Evolutionary conservation across 2,888 invertebrate genomes (phyloP).

Genomic region (Nemoura dubitans): DNA sequence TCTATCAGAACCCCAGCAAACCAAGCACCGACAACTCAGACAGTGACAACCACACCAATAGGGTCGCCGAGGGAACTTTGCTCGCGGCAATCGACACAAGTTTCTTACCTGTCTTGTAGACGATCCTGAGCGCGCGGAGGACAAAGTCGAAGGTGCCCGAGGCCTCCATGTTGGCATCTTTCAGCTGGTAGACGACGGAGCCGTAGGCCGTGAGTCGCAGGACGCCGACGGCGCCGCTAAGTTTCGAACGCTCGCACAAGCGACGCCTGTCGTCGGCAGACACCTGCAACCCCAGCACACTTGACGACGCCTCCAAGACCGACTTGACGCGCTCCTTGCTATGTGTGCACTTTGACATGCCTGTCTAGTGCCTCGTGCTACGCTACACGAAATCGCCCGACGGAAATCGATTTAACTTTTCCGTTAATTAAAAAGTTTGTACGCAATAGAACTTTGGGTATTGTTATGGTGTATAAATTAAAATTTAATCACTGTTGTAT

Average conservation of each 20-base stretch:
- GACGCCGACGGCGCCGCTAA: conserved; percentile 60
- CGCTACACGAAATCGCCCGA: background rate
- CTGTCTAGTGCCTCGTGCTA: too few species aligned
- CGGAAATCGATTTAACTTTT: background rate
- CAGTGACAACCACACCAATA: too few species aligned
- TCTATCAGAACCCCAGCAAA: too few species aligned
- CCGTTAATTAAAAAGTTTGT: conserved; percentile 21
- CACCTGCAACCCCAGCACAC: conserved; percentile 63
- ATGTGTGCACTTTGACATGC: too few species aligned
- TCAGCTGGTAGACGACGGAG: conserved; percentile 79
- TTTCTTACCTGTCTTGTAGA: conserved; percentile 74
- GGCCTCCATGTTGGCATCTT: conserved; percentile 81
- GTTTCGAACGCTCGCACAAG: conserved; percentile 71
- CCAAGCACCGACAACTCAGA: too few species aligned
- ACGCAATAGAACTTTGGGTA: background rate
- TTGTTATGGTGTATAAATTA: background rate
- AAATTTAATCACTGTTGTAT: background rate
- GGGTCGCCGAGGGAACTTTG: too few species aligned
- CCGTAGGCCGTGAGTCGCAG: conserved; percentile 72
- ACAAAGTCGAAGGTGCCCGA: conserved; percentile 78
- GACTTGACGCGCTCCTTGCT: background rate
- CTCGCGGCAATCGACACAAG: too few species aligned
- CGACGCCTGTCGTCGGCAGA: conserved; percentile 78
- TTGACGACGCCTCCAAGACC: background rate
- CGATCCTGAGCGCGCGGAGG: conserved; percentile 74